Base-by-base conservation (phyloP, 1,140 invertebrate species). In the Bombus confusus region DNA sequence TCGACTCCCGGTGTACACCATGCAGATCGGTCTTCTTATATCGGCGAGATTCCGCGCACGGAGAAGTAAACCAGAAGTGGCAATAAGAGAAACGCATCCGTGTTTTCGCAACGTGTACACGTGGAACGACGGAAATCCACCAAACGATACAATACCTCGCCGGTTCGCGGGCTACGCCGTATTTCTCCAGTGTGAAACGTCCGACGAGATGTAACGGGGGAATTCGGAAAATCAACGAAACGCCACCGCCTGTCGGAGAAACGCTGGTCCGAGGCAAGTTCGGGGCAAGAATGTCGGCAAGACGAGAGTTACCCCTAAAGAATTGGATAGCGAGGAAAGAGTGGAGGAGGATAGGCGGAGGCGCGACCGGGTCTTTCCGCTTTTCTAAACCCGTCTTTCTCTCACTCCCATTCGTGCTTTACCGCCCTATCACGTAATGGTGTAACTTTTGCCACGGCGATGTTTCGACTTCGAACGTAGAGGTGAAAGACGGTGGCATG, bases 361-460 rank as follows among this genome's bases (percentile, higher is more conserved):
- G 31, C 8, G 73, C 41, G 59, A 41, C 37, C 31, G 22, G 22
- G 43, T 22, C 18, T 81, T 39, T 74, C 39, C 57, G 69, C 64
- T 68, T 79, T 66, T 52, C 69, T 15, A 73, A 64, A 47, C 34
- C 41, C 64, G 41, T 15, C 77, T 6, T 47, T 57, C 80, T 34
- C 25, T 34, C 81, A 25, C 31, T 37, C 28, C 43, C 47, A 73
- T 83, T 72, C 85, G 73, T 88, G 91, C 91, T 92, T 91, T 90
- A 91, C 88, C 81, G 81, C 83, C 88, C 88, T 90, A 93, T 93
- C 93, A 88, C 93, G 91, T 93, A 94, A 94, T 92, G 91, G 91
- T 91, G 91, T 90, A 93, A 93, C 89, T 94, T 93, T 93, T 92
- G 88, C 90, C 88, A 80, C 76, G 74, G 69, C 37, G 31, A 81